Base-by-base conservation (phyloP, 2,113 vertebrate species). In the Sylvia atricapilla region DNA sequence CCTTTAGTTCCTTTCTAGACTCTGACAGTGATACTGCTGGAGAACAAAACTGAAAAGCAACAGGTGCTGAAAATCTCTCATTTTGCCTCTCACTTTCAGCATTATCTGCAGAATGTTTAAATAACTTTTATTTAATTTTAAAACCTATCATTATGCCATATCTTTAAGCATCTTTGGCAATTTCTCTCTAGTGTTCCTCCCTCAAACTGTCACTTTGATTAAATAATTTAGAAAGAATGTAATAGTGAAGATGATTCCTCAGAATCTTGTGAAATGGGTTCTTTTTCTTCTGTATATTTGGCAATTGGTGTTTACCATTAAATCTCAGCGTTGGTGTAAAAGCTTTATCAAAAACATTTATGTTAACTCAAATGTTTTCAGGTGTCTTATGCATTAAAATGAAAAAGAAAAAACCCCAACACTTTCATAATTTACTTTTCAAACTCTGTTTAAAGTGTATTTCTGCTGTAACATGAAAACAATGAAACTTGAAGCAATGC, bases 391-490 rank as follows among this genome's bases (percentile, higher is more conserved):
- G 64, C 3, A 13, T 93, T 90, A 60, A 68, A 89, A 86, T 50
- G 11, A 68, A 75, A 50, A 59, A 78, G n/a, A 58, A 15, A 5
- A 76, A 46, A 33, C n/a, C 2, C 14, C n/a, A n/a, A n/a, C n/a
- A 39, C 77, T 89, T 94, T 93, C 60, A 50, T 93, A 13, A 68
- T 75, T 95, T 94, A 73, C 20, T 77, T 95, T 75, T 83, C 63
- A 30, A 70, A 33, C 31, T 56, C 43, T 53, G 23, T 76, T 94
- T 90, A 27, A 85, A 49, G 80, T 95, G 55, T 78, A 94, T 44
- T 95, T 94, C 86, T 95, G 35, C 53, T 72, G 20, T 68, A 58
- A 35, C 49, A 72, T n/a, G 20, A 52, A 82, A 84, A 75, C 20
- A 56, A 9, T n/a, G 67, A 58, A 86, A 87, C 69, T 87, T 46